phyloP scores from a whole-genome alignment of 2,888 invertebrate species.

The Erpobdella octoculata region DNA sequence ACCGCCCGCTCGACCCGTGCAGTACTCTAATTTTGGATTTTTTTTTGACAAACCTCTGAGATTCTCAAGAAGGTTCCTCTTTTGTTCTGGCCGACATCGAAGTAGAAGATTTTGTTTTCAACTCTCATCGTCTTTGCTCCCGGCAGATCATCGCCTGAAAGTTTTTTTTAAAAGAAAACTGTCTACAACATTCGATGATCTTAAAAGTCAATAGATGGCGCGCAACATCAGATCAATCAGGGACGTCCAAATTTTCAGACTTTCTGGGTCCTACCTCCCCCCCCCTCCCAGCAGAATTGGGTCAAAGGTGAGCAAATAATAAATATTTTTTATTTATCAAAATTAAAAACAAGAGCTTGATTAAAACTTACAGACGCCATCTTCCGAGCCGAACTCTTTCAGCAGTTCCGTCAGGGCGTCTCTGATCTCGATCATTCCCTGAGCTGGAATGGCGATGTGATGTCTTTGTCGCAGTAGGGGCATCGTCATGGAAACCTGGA shows the following conservation, averaged over 20 bases:
- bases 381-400: constrained; percentile 50
- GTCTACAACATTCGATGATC: no score
- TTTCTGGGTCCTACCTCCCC: no score
- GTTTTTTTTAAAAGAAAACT: no score
- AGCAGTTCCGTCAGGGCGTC: constrained; percentile 81
- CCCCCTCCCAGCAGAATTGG: no score
- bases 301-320: no score
- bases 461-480: constrained; percentile 65
- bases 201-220: no score
- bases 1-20: neutral
- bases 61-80: constrained; percentile 98
- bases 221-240: no score
- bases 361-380: constrained; percentile 42
- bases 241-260: no score
- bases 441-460: constrained; percentile 92
- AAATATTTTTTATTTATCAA: no score
- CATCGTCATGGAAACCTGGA: constrained; percentile 77
- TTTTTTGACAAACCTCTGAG: constrained; percentile 68
- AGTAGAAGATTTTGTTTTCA: constrained; percentile 99
- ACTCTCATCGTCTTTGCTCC: constrained; percentile 67
- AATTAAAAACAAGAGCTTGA: neutral
- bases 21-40: neutral
- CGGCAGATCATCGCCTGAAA: constrained; percentile 40
- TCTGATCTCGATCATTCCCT: constrained; percentile 97
- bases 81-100: constrained; percentile 97